These are phyloP conservation scores for Venustoraphidia nigricollis DNA, from an alignment of 2,888 invertebrate species.

Conservation along the genomic window DNA sequence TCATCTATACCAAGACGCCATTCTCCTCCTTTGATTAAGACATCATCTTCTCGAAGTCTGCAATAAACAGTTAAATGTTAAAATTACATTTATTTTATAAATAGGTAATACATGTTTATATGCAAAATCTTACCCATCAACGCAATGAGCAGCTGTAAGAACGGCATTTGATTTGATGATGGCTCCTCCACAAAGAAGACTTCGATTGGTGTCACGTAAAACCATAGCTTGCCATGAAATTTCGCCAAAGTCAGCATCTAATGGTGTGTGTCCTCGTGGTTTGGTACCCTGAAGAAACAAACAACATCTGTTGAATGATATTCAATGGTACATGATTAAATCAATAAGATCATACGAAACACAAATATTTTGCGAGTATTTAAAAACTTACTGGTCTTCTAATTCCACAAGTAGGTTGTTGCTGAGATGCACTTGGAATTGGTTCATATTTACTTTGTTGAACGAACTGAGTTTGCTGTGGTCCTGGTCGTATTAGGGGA, in stretches of 20 bases:
- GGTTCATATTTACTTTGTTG: slow-evolving; percentile 10
- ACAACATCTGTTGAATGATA: not conserved
- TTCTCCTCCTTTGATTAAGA: slow-evolving; percentile 67
- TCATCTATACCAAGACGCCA: slow-evolving; percentile 71
- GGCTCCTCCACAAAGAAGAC: slow-evolving; percentile 64
- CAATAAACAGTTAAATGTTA: slow-evolving; percentile 12
- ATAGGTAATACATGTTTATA: not conserved
- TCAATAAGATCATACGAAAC: not conserved
- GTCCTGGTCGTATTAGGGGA: slow-evolving; percentile 9
- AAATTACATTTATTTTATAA: not conserved
- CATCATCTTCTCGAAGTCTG: slow-evolving; percentile 46
- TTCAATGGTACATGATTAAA: too few species aligned
- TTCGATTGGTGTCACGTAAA: slow-evolving; percentile 50
- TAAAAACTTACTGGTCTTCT: slow-evolving; percentile 15
- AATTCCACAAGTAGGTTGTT: slow-evolving; percentile 10
- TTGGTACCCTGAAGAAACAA: slow-evolving; percentile 27
- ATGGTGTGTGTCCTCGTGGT: slow-evolving; percentile 32
- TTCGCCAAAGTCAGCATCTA: slow-evolving; percentile 60
- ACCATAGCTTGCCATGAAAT: slow-evolving; percentile 83
- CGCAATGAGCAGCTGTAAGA: slow-evolving; percentile 64
- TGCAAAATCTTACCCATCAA: slow-evolving; percentile 46
- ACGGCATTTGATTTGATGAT: slow-evolving; percentile 60
- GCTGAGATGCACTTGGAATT: not conserved
- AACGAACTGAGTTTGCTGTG: slow-evolving; percentile 7
- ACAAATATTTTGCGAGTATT: not conserved